Percentiles rank a stretch among this genome's conserved stretches.
These are phyloP conservation scores for Smittia aterrima DNA, from an alignment of 2,888 invertebrate genomes.

Conservation along the genomic window DNA sequence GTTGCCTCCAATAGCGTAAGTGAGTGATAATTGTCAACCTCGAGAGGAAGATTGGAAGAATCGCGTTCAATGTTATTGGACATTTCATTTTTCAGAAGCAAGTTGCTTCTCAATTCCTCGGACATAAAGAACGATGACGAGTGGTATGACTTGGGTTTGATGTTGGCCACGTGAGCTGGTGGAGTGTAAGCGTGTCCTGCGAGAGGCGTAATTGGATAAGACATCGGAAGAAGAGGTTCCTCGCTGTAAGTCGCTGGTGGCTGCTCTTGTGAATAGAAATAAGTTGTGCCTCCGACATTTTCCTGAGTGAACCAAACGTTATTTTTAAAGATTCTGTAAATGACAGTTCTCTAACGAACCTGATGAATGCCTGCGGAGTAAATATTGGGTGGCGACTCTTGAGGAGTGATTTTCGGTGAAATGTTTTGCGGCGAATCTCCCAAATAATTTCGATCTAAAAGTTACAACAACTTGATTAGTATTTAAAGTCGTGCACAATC, in stretches of 20 bases:
- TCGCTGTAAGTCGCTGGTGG: slow-evolving; percentile 16
- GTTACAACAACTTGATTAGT: background rate
- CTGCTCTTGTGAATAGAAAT: slow-evolving; percentile 70
- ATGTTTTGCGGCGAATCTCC: slow-evolving; percentile 52
- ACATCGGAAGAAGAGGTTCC: slow-evolving; percentile 48
- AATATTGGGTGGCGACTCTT: slow-evolving; percentile 54
- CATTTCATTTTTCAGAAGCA: slow-evolving; percentile 54
- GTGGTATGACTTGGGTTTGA: slow-evolving; percentile 53
- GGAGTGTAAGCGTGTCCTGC: slow-evolving; percentile 52
- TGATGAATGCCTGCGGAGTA: slow-evolving; percentile 53
- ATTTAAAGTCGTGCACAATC: background rate
- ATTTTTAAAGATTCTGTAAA: background rate
- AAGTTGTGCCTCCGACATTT: slow-evolving; percentile 92
- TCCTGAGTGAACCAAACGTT: slow-evolving; percentile 59
- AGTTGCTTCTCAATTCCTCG: slow-evolving; percentile 68
- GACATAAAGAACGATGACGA: slow-evolving; percentile 76
- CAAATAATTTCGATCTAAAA: slow-evolving; percentile 39
- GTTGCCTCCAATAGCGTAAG: slow-evolving; percentile 78
- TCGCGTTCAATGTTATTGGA: slow-evolving; percentile 70
- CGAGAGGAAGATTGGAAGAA: slow-evolving; percentile 67
- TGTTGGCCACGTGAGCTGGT: slow-evolving; percentile 53
- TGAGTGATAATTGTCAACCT: slow-evolving; percentile 88
- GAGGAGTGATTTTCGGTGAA: slow-evolving; percentile 56
- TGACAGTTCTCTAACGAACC: slow-evolving; percentile 45
- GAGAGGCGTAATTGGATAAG: slow-evolving; percentile 45